Evolutionary conservation across 2,888 invertebrate species (phyloP), one percentile per base, ranked within the genome.

Genomic region (Punctoribates punctum): DNA sequence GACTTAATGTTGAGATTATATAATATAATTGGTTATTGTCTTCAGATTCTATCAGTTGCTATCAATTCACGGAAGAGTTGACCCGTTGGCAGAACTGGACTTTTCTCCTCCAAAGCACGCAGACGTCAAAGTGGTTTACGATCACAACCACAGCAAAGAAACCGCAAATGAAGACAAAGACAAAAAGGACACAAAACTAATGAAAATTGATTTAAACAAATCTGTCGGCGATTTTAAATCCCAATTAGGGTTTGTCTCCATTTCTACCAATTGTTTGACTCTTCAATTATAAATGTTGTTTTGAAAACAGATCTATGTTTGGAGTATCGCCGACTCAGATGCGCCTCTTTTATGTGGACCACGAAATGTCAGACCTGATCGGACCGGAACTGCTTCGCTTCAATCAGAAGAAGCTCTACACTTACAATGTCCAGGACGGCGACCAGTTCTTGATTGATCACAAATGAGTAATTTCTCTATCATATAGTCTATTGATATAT

Each of bases 301-400:
- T 20, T 25, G 11, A 54, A 38, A 42, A 9, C 82, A 93, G 93
- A 83, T 87, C 90, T 48, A 87, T 93, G 82, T 89, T 92, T 74
- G 91, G 92, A 75, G 89, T 94, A 83, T 89, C 92, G 46, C 90
- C 91, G 0, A 88, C 90, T 74, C 91, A 91, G 84, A 93, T 95
- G 92, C 88, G 92, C 79, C 87, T 96, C 25, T 96, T 90, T 85
- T 95, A 95, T 83, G 89, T 92, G 13, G 95, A 96, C 83, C 91
- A 93, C 82, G 87, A 86, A 77, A 83, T 87, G 83, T 84, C 85
- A 80, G 81, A 77, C 75, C 65, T 77, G 23, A 46, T 65, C 20
- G 82, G 82, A 75, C 78, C 79, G 0, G 94, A 94, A 83, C 92
- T 93, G 84, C 92, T 96, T 91, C 89, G 89, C 81, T 94, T 89